Conservation (phyloP, 2,888 invertebrate genomes). For the Cantharis lateralis region DNA sequence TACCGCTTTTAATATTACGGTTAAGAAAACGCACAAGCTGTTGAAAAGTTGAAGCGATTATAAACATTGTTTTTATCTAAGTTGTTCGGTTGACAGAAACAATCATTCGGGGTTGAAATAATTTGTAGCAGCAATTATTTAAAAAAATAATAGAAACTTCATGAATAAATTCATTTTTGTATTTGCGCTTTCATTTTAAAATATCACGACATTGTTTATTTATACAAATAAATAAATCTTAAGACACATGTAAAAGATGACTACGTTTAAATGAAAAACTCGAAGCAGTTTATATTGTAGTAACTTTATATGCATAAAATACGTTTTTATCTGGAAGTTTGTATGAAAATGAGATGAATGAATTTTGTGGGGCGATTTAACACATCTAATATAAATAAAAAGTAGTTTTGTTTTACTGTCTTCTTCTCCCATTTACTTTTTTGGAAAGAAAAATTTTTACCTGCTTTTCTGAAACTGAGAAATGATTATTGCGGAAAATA, state of each 20-base stretch:
- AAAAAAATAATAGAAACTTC: background rate
- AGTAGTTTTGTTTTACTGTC: background rate
- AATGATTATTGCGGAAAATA: background rate
- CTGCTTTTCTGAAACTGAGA: background rate
- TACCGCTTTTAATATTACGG: too few species aligned
- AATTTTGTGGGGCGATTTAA: background rate
- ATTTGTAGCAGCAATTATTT: background rate
- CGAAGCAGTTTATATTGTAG: conserved; percentile 6
- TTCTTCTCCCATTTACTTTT: background rate
- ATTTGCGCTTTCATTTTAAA: background rate
- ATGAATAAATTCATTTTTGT: background rate
- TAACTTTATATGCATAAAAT: conserved; percentile 14
- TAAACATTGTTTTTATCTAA: background rate
- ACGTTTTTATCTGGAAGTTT: conserved; percentile 8
- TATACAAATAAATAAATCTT: conserved; percentile 13
- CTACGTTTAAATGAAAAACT: conserved; percentile 12
- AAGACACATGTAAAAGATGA: conserved; percentile 12
- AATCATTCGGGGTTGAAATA: background rate
- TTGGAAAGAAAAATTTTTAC: background rate
- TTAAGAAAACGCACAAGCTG: too few species aligned
- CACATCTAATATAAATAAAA: background rate
- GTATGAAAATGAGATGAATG: conserved; percentile 9
- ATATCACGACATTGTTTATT: background rate
- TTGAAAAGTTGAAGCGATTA: background rate
- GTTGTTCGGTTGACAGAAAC: background rate